Evolutionary conservation across 1,140 invertebrate genomes (phyloP).

Genomic region (Meloidogyne chitwoodi): DNA sequence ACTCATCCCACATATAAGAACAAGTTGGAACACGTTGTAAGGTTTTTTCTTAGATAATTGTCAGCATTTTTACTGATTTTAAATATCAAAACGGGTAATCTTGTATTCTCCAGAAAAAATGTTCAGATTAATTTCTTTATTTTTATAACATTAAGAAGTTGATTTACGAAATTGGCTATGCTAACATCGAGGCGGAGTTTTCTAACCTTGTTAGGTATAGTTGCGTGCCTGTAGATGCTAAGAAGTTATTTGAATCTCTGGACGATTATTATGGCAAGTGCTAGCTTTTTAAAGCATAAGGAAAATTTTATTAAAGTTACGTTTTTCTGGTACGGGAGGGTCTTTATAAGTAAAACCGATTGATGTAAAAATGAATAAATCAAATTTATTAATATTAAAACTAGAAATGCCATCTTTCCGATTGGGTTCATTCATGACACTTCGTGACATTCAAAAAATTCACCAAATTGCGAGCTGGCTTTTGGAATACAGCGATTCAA

Average conservation of each 20-base stretch:
- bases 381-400: no score
- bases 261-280: slow-evolving; percentile 53
- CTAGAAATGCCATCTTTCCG: slow-evolving; percentile 47
- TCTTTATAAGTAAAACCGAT: no score
- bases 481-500: slow-evolving; percentile 28
- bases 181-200: slow-evolving; percentile 53
- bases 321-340: no score
- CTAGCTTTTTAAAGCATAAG: not conserved
- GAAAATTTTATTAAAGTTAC: not conserved
- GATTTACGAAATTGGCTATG: slow-evolving; percentile 52
- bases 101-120: no score
- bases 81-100: no score
- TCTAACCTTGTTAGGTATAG: slow-evolving; percentile 40
- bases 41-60: not conserved
- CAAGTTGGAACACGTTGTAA: slow-evolving; percentile 55
- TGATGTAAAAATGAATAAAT: no score
- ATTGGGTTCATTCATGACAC: slow-evolving; percentile 38
- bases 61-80: no score
- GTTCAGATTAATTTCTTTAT: not conserved
- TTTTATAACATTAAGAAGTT: slow-evolving; percentile 28
- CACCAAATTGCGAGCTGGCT: slow-evolving; percentile 44
- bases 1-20: slow-evolving; percentile 49
- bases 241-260: slow-evolving; percentile 44
- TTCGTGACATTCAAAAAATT: slow-evolving; percentile 41
- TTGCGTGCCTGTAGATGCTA: slow-evolving; percentile 38